These are phyloP conservation scores for Drosophila bocki DNA, from an alignment of 1,140 invertebrate genomes.

Conservation along the genomic window DNA sequence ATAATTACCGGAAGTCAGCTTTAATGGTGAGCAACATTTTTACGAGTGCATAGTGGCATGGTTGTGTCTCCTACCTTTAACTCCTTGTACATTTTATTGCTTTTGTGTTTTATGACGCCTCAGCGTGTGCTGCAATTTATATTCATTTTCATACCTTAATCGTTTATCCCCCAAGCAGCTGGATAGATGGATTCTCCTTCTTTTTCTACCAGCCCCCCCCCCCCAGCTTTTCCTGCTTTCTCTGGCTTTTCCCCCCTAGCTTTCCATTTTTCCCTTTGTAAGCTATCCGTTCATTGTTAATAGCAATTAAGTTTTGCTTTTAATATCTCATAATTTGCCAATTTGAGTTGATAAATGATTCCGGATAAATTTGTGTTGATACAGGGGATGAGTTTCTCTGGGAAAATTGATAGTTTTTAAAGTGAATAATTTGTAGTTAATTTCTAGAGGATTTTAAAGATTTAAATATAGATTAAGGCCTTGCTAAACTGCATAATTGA, in stretches of 20 bases:
- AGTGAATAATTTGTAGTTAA: neutral
- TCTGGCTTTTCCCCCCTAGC: neutral
- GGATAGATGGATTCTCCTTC: slow-evolving; percentile 30
- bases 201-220: neutral
- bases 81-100: slow-evolving; percentile 50
- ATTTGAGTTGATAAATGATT: slow-evolving; percentile 29
- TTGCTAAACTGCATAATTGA: neutral
- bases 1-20: slow-evolving; percentile 1
- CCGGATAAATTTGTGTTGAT: neutral
- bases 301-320: slow-evolving; percentile 37
- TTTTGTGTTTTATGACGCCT: slow-evolving; percentile 69
- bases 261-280: neutral
- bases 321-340: slow-evolving; percentile 43
- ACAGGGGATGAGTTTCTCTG: neutral
- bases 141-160: slow-evolving; percentile 57
- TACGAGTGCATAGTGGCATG: neutral
- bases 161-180: slow-evolving; percentile 35
- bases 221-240: neutral
- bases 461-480: neutral
- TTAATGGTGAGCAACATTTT: slow-evolving; percentile 6
- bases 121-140: slow-evolving; percentile 68
- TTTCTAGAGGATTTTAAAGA: neutral
- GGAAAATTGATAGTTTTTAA: neutral
- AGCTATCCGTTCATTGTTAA: slow-evolving; percentile 30
- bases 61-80: slow-evolving; percentile 8